Base-by-base conservation (phyloP, 64 coral and sea anemone species). In the Pocillopora damicornis region DNA sequence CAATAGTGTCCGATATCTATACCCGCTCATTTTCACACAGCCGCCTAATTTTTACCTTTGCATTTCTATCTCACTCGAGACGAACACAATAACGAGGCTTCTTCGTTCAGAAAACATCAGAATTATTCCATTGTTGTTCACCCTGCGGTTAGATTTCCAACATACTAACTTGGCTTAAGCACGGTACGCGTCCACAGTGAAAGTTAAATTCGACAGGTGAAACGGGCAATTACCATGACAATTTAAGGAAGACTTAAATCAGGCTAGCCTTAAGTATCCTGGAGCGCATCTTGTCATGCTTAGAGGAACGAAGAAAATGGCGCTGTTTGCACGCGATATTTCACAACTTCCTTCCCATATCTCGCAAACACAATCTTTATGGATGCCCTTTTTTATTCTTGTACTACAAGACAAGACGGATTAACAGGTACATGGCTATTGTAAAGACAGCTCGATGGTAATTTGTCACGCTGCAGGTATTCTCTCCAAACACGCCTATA, bases 141-240 rank as follows among this genome's bases (percentile, higher is more conserved):
- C 42, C 2, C 42, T 51, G 7, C 7, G 42, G 42, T 51, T 51
- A 2, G 42, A n/a, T 71, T n/a, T 71, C 67, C 18, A 71, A 71
- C 22, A n/a, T 71, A 23, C 11, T 10, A 8, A 25, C 12, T 18
- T 11, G 67, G n/a, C 42, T 51, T 51, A 51, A n/a, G 25, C 67
- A 1, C 10, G 2, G 9, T 71, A 10, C 38, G 37, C 75, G 75
- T 45, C 42, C 57, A 12, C 22, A n/a, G 75, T 56, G 6, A 57
- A 77, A 15, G 75, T 5, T 18, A 9, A 17, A 30, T 17, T 0
- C 38, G 57, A 56, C 77, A 79, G 77, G 77, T 79, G 77, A 59
- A 60, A 1, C 22, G 13, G 58, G 77, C 58, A 79, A 79, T 79
- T 79, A 79, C 30, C 77, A 79, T 79, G 26, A 79, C 56, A 79